Evolutionary conservation across 53 echinoderm and acorn worm genomes (phyloP), one percentile per base, ranked within the genome.

Genomic region (Temnopleurus reevesii): DNA sequence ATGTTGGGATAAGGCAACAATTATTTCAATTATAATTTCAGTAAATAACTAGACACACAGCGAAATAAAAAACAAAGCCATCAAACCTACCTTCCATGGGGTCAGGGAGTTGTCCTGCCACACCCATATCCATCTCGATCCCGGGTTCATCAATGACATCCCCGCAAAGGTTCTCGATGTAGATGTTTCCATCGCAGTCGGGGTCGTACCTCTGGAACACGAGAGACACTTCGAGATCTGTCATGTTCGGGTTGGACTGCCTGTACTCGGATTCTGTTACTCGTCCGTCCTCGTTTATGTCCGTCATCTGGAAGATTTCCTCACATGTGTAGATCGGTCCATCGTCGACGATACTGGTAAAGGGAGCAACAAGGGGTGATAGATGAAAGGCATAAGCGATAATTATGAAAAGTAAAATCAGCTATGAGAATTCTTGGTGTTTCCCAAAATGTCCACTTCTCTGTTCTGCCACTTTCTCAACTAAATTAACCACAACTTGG

Each of bases 131-230:
- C 8, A 83, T 54, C 4, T 53, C 54, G 8, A 81, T 47, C 29
- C 34, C 81, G 33, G 31, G 0, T 3, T 4, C 81, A 8, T 49
- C 49, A 19, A 81, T 5, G 17, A 60, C 28, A 24, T 85, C 46
- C n/a, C 38, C 55, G 36, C 88, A 87, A 9, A 87, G 27, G 36
- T 87, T 54, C 38, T 87, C 88, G n/a, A 87, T 25, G 38, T 51
- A 66, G 71, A 87, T 87, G 29, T 38, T 59, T 30, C 88, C 88
- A n/a, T 87, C 88, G 49, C 51, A 34, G 53, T 87, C 88, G 6
- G 88, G 71, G 24, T 87, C 88, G 71, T 87, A 87, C 36, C 66
- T 87, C 71, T 53, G 88, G 71, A 87, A 87, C n/a, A 87, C 51
- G 21, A 45, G 2, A 0, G 46, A 51, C 17, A 87, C 71, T 49